Base-by-base conservation (phyloP, 2,888 invertebrate genomes). In the Drosophila algonquin region DNA sequence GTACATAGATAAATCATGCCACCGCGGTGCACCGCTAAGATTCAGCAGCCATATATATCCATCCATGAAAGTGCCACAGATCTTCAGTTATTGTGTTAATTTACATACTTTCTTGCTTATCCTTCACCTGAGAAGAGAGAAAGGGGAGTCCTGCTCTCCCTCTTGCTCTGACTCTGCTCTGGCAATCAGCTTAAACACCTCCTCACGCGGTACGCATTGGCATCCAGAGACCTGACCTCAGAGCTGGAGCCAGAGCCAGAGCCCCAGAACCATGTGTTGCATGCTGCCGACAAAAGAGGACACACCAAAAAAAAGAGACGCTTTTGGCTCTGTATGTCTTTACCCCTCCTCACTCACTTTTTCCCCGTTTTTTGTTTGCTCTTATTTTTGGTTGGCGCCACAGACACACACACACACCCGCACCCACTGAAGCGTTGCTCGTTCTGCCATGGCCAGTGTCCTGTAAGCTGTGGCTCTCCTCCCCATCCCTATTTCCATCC, bases 141-240 rank as follows among this genome's bases (percentile, higher is more conserved):
- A 4, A 24, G 12, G 12, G n/a, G 40, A 14, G 40, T 40, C 40
- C 40, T 14, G 6, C 18, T 24, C 6, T 21, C 18, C 1, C 18
- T 18, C 18, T 2, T 1, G 18, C 18, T 18, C 16, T 8, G 64
- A 35, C 61, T 72, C 63, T 62, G 27, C 18, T 24, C 6, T 24
- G 30, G 60, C 61, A 80, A 80, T 80, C 83, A 75, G 83, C 87
- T 80, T 83, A 80, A 87, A 77, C 84, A 83, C 75, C 75, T 70
- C n/a, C 40, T 6, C n/a, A n/a, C 64, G 48, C 24, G 24, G 65
- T 7, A 24, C 32, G 44, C 46, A 53, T 7, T n/a, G 63, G 52
- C 45, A 14, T 7, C 2, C 40, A 14, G 52, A 45, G 14, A 0
- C 2, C 35, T 14, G 35, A 40, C 5, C 10, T 4, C 32, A 10